These are phyloP conservation scores for Rhabdomys pumilio DNA, from an alignment of 2,797 vertebrate species.

Conservation along the genomic window DNA sequence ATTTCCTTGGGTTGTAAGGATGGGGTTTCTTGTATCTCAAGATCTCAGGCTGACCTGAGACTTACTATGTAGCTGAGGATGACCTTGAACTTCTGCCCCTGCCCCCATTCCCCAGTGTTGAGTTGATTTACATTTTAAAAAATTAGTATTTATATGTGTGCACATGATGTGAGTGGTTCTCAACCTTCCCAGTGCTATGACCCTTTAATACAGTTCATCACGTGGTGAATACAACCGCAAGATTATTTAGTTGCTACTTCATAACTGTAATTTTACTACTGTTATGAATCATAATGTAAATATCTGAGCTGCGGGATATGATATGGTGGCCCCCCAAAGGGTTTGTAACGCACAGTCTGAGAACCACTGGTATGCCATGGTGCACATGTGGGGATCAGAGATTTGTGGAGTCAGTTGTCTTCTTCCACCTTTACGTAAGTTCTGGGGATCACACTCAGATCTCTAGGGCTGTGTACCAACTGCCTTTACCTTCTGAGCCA, in stretches of 20 bases:
- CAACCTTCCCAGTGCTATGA: not conserved
- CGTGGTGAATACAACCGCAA: not conserved
- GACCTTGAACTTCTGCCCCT: not conserved
- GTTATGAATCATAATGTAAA: not conserved
- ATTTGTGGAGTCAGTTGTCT: not conserved
- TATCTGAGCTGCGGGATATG: not conserved
- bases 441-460: not conserved
- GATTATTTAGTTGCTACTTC: not conserved
- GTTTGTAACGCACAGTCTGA: not conserved
- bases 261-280: not conserved
- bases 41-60: not conserved
- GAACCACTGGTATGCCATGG: not conserved
- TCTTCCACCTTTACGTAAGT: not conserved
- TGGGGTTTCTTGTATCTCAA: not conserved
- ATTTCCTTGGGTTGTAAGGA: not conserved
- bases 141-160: not conserved
- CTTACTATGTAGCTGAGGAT: not conserved
- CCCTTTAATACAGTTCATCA: not conserved
- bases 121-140: not conserved
- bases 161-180: not conserved
- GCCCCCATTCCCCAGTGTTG: not conserved
- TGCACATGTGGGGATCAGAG: not conserved
- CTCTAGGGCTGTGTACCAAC: not conserved
- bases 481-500: not conserved
- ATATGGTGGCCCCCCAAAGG: not conserved